Evolutionary conservation across 1,140 invertebrate species (phyloP).

Genomic region (Drosophila subobscura): DNA sequence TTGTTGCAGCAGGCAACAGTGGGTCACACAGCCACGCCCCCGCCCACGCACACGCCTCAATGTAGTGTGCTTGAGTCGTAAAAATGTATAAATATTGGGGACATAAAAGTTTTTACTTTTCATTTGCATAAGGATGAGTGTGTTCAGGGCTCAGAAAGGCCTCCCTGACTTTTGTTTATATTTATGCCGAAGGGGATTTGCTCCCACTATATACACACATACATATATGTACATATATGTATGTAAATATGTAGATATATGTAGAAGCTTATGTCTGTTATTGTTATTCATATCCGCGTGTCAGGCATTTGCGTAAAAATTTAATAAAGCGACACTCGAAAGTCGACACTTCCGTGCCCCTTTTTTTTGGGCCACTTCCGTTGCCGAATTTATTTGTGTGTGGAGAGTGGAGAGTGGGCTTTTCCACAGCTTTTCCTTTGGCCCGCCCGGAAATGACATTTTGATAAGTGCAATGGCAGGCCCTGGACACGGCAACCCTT

Average conservation of each 20-base stretch:
- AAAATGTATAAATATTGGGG: slow-evolving; percentile 58
- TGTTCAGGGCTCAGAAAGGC: not conserved
- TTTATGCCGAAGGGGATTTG: not conserved
- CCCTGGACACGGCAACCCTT: slow-evolving; percentile 23
- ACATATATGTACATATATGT: not conserved
- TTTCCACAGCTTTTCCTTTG: slow-evolving; percentile 8
- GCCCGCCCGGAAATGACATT: slow-evolving; percentile 63
- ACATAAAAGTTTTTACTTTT: slow-evolving; percentile 75
- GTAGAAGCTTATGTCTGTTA: slow-evolving; percentile 15
- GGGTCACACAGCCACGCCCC: slow-evolving; percentile 43
- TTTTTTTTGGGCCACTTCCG: not conserved
- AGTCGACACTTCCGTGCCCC: slow-evolving; percentile 30
- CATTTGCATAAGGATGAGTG: slow-evolving; percentile 67
- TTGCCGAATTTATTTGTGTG: slow-evolving; percentile 16
- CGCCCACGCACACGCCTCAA: slow-evolving; percentile 8
- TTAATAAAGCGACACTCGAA: slow-evolving; percentile 78
- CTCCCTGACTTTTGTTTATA: slow-evolving; percentile 10
- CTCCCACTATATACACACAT: not conserved
- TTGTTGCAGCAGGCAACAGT: slow-evolving; percentile 60
- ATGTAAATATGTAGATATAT: not conserved
- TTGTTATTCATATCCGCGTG: slow-evolving; percentile 78
- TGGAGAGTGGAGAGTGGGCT: not conserved
- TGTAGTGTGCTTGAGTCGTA: slow-evolving; percentile 30
- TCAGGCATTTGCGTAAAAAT: slow-evolving; percentile 78
- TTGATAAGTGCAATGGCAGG: slow-evolving; percentile 70